Percentiles rank a stretch among this genome's conserved stretches.
Conservation (phyloP, 2,797 vertebrate species). For the Cossypha polioptera region DNA sequence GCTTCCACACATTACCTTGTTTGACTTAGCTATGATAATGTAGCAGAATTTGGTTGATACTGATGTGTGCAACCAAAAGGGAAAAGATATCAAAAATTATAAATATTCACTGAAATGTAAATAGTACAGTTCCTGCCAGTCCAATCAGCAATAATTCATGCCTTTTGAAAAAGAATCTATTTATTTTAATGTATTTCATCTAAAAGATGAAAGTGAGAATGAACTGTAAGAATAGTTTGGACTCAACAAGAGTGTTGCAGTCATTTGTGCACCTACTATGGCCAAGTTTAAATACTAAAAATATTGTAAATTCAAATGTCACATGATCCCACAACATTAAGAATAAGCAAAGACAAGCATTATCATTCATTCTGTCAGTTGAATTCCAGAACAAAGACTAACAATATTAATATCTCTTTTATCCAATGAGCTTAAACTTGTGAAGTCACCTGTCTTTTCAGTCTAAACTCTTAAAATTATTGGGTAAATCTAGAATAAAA, state of each 20-base stretch:
- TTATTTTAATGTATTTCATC: background rate
- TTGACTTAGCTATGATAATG: background rate
- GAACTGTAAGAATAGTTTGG: background rate
- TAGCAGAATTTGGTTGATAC: background rate
- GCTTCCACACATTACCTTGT: background rate
- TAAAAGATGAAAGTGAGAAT: background rate
- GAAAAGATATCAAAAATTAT: background rate
- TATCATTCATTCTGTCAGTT: background rate
- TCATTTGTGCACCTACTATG: background rate
- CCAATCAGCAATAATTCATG: background rate
- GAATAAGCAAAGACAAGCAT: background rate
- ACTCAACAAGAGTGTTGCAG: background rate
- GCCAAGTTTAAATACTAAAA: background rate
- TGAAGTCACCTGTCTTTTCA: background rate
- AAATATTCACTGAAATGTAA: background rate
- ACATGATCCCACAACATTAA: background rate
- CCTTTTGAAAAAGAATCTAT: background rate
- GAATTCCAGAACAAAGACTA: background rate
- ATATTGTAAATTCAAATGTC: background rate
- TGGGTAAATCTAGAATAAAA: background rate
- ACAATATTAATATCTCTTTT: background rate
- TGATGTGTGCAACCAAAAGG: background rate
- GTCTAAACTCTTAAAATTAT: background rate
- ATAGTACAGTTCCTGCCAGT: background rate
- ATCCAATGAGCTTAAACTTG: background rate